Evolutionary conservation across 1,140 invertebrate species (phyloP).

Genomic region (Monochamus saltuarius): DNA sequence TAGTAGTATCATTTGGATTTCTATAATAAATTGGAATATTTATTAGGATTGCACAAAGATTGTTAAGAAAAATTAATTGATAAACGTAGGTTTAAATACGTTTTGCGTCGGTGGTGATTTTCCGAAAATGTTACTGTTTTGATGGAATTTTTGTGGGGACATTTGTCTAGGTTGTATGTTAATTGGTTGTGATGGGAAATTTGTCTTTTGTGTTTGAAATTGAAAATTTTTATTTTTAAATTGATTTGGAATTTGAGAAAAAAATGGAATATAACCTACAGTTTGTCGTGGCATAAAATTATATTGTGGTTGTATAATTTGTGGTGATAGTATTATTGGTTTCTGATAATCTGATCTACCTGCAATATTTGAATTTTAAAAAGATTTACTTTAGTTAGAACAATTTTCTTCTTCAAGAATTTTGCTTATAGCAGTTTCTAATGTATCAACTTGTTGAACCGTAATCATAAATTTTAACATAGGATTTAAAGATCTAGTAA

Average conservation of each 20-base stretch:
- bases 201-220: background rate
- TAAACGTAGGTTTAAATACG: too few species aligned
- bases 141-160: too few species aligned
- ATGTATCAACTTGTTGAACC: background rate
- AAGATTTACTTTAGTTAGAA: background rate
- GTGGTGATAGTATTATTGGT: background rate
- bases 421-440: background rate
- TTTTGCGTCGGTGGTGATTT: too few species aligned
- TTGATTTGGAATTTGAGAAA: conserved; percentile 5
- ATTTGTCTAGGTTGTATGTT: too few species aligned
- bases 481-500: conserved; percentile 3
- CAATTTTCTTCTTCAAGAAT: conserved; percentile 21
- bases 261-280: background rate
- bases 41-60: too few species aligned
- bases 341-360: conserved; percentile 7
- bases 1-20: too few species aligned
- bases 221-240: background rate
- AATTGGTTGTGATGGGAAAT: background rate
- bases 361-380: background rate
- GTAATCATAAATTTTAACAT: conserved; percentile 5
- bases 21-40: too few species aligned
- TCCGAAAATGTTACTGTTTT: too few species aligned
- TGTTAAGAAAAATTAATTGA: too few species aligned
- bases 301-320: background rate
- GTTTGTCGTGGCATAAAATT: background rate